Conservation (phyloP, 2,888 invertebrate species). For the Leptarthrus brevirostris region DNA sequence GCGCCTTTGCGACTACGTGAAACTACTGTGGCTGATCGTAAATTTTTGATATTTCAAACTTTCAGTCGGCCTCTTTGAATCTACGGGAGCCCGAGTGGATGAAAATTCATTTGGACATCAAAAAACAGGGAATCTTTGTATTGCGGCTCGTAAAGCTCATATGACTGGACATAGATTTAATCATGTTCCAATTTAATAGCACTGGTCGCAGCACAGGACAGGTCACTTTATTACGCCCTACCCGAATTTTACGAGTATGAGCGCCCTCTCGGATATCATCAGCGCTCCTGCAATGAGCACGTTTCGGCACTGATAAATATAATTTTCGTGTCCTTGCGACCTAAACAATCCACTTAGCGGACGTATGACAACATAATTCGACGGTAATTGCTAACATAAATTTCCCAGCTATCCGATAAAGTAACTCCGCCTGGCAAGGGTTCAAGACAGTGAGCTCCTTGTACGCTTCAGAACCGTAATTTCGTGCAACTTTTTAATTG, state of each 20-base stretch:
- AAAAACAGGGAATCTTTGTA: neutral
- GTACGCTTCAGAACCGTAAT: neutral
- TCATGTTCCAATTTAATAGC: neutral
- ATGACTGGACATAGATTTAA: neutral
- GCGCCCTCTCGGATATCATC: neutral
- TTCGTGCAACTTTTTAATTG: slow-evolving; percentile 30
- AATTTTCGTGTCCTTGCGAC: neutral
- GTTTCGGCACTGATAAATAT: neutral
- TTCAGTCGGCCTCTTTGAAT: neutral
- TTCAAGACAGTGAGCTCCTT: neutral
- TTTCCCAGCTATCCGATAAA: slow-evolving; percentile 30
- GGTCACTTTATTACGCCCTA: slow-evolving; percentile 35
- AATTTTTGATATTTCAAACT: slow-evolving; percentile 11
- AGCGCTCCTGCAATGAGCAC: neutral
- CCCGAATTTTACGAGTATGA: slow-evolving; percentile 14
- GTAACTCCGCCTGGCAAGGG: slow-evolving; percentile 12
- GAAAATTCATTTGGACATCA: neutral
- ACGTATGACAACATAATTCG: slow-evolving; percentile 38
- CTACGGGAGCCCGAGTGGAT: too few species aligned
- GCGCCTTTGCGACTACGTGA: neutral
- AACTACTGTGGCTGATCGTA: neutral
- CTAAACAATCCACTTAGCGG: slow-evolving; percentile 28
- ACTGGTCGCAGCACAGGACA: neutral
- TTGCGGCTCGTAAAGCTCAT: neutral
- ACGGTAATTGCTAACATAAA: slow-evolving; percentile 35